Percentiles rank a stretch among this genome's conserved stretches.
Conservation (phyloP, 1,140 invertebrate genomes). For the Euura saliciscinereae region DNA sequence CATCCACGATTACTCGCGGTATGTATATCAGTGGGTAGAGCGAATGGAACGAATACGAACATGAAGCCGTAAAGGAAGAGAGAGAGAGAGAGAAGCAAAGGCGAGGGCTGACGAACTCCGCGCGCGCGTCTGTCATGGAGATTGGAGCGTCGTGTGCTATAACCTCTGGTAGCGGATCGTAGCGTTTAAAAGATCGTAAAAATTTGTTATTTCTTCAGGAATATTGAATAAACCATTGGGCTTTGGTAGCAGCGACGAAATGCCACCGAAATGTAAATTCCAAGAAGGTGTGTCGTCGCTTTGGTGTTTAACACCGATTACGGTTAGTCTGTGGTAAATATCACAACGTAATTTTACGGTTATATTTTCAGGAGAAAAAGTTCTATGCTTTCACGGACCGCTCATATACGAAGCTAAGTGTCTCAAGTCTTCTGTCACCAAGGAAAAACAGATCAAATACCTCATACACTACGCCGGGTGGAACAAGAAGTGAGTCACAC, state of each 20-base stretch:
- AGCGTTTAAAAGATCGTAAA: no score
- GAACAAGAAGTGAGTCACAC: constrained; percentile 89
- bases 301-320: no score
- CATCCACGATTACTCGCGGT: no score
- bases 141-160: neutral
- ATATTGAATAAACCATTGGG: no score
- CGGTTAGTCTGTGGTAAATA: neutral
- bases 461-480: constrained; percentile 97
- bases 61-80: no score
- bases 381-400: constrained; percentile 95
- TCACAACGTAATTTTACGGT: constrained; percentile 13
- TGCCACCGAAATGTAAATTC: constrained; percentile 57
- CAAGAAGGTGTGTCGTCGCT: constrained; percentile 44
- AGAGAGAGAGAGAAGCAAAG: no score
- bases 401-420: constrained; percentile 96
- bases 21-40: neutral
- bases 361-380: constrained; percentile 81
- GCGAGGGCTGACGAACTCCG: neutral
- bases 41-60: no score
- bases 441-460: constrained; percentile 88
- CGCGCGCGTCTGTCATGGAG: neutral
- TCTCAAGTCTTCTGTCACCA: constrained; percentile 79
- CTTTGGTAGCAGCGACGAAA: constrained; percentile 22
- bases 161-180: neutral
- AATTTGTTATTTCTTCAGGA: no score